phyloP scores from a whole-genome alignment of 2,113 vertebrate species.

The Columba janthina region DNA sequence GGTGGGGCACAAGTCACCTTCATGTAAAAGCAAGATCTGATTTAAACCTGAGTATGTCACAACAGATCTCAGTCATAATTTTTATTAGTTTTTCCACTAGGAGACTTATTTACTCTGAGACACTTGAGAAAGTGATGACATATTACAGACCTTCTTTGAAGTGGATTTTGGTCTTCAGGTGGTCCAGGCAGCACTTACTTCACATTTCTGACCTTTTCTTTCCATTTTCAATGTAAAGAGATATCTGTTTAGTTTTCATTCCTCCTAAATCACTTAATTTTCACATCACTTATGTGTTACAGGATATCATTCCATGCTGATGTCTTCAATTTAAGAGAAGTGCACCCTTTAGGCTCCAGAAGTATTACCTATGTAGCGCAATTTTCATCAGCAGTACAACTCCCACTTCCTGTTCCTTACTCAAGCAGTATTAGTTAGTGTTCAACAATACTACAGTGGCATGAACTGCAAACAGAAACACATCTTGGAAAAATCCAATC shows the following conservation, averaged over 20 bases:
- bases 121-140: not conserved
- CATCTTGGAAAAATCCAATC: not conserved
- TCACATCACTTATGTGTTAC: not conserved
- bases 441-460: not conserved
- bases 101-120: not conserved
- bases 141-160: not conserved
- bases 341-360: not conserved
- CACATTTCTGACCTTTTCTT: not conserved
- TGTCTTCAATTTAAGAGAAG: not conserved
- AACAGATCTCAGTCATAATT: not conserved
- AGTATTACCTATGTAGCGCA: not conserved
- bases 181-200: slow-evolving; percentile 29
- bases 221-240: not conserved
- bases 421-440: not conserved
- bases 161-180: not conserved
- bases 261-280: not conserved
- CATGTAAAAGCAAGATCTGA: not conserved
- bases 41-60: not conserved
- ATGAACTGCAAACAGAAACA: not conserved
- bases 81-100: not conserved
- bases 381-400: not conserved
- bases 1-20: not conserved
- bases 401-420: not conserved
- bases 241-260: not conserved
- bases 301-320: not conserved